A percentile compares a stretch with the other conserved stretches of the same genome.
Evolutionary conservation across 30 jellyfish, hydroid and myxozoan species (phyloP).

Genomic region (Aurelia sp.): DNA sequence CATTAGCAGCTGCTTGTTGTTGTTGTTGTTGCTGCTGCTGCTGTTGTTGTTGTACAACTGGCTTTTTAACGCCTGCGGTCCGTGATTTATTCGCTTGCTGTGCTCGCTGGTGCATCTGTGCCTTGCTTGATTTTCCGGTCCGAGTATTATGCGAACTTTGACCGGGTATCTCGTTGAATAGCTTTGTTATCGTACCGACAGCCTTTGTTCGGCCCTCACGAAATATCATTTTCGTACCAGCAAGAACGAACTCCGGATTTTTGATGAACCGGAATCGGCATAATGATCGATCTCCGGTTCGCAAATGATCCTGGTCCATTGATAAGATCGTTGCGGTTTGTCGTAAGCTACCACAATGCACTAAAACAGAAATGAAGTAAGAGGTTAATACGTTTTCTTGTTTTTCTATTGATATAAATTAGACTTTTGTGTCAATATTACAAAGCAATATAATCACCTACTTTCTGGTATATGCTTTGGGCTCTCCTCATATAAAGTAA

Average conservation of each 20-base stretch:
- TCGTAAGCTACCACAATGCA: conserved; percentile 96
- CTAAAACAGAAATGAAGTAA: conserved; percentile 25
- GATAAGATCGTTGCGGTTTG: conserved; percentile 93
- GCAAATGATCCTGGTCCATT: conserved; percentile 90
- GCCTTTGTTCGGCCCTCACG: conserved; percentile 99
- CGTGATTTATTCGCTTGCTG: conserved; percentile 75
- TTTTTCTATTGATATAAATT: too few relatives aligned
- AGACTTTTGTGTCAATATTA: too few relatives aligned
- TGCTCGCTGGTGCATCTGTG: conserved; percentile 94
- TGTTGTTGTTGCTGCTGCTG: not conserved
- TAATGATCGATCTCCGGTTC: conserved; percentile 97
- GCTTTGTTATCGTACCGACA: conserved; percentile 90
- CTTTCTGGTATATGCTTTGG: too few relatives aligned
- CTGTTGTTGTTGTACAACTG: conserved; percentile 13
- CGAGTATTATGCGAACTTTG: conserved; percentile 87
- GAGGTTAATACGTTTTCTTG: not conserved
- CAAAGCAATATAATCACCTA: too few relatives aligned
- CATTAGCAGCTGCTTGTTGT: not conserved
- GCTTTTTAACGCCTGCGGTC: conserved; percentile 31
- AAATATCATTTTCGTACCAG: conserved; percentile 94
- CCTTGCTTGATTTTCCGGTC: conserved; percentile 83
- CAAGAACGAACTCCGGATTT: conserved; percentile 87
- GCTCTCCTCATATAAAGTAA: too few relatives aligned
- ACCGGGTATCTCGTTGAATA: conserved; percentile 82
- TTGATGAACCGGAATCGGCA: conserved; percentile 93